A percentile compares a stretch with the other conserved stretches of the same genome.
These are phyloP conservation scores for Diachasma alloeum DNA, from an alignment of 1,140 invertebrate species.

Conservation along the genomic window DNA sequence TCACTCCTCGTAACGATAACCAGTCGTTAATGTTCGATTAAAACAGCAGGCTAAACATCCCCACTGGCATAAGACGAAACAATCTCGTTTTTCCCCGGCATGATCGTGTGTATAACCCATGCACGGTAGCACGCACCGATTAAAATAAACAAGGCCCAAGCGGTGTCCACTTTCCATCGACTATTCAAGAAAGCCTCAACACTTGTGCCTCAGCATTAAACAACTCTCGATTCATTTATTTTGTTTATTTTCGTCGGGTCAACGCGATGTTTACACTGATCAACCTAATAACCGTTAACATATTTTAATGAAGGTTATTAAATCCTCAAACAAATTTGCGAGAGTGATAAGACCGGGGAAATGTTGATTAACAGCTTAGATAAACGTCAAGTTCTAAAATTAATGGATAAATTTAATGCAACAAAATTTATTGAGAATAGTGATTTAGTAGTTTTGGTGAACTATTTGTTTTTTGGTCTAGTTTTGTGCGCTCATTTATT, in stretches of 20 bases:
- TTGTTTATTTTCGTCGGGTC: neutral
- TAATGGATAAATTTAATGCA: neutral
- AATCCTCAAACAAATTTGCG: neutral
- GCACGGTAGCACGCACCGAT: conserved; percentile 33
- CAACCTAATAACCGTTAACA: neutral
- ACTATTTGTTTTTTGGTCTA: too few species aligned
- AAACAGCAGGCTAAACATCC: conserved; percentile 58
- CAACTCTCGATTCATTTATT: neutral
- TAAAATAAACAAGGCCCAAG: conserved; percentile 53
- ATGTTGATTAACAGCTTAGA: neutral
- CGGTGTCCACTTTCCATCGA: conserved; percentile 12
- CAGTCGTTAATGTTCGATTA: conserved; percentile 58
- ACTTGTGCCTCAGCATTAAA: neutral
- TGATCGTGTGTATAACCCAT: conserved; percentile 13
- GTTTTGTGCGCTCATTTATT: too few species aligned
- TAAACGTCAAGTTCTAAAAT: neutral
- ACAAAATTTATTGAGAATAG: neutral
- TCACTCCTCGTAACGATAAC: conserved; percentile 57
- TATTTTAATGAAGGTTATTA: neutral
- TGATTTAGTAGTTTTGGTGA: neutral
- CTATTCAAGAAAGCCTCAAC: conserved; percentile 15
- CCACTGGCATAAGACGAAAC: conserved; percentile 56
- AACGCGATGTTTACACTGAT: neutral
- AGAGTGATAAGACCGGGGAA: neutral
- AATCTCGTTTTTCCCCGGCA: conserved; percentile 42